Conservation (phyloP, 2,797 vertebrate genomes). For the Cetoscarus ocellatus region DNA sequence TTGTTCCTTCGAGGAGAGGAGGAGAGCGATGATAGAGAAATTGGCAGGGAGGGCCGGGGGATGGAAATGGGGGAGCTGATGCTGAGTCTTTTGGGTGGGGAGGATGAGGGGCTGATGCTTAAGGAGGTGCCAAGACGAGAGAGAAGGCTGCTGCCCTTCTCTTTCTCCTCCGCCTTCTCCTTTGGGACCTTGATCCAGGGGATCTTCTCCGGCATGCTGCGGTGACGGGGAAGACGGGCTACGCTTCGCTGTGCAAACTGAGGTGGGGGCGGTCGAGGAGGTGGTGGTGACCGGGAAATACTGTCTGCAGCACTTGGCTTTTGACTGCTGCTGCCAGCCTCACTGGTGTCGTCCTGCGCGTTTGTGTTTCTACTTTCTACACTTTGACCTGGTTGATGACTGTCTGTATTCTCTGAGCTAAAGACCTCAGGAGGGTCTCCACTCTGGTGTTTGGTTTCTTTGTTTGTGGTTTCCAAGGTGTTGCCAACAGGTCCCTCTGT, state of each 20-base stretch:
- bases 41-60: constrained; percentile 71
- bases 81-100: constrained; percentile 73
- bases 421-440: not conserved
- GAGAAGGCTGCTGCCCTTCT: constrained; percentile 76
- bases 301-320: constrained; percentile 10
- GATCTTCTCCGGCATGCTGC: constrained; percentile 86
- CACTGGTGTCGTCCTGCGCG: not conserved
- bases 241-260: constrained; percentile 29
- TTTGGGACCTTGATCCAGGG: constrained; percentile 63
- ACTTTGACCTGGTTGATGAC: not conserved
- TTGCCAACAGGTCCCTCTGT: constrained; percentile 6
- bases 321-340: not conserved
- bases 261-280: constrained; percentile 91
- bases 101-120: constrained; percentile 68
- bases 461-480: not conserved
- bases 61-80: constrained; percentile 87
- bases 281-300: constrained; percentile 84
- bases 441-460: not conserved
- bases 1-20: constrained; percentile 77
- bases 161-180: constrained; percentile 56
- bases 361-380: constrained; percentile 1
- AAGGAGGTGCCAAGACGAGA: constrained; percentile 68
- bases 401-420: not conserved
- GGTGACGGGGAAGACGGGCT: constrained; percentile 66
- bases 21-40: constrained; percentile 79